Base-by-base conservation (phyloP, 1,140 invertebrate genomes). In the Nasonia longicornis region DNA sequence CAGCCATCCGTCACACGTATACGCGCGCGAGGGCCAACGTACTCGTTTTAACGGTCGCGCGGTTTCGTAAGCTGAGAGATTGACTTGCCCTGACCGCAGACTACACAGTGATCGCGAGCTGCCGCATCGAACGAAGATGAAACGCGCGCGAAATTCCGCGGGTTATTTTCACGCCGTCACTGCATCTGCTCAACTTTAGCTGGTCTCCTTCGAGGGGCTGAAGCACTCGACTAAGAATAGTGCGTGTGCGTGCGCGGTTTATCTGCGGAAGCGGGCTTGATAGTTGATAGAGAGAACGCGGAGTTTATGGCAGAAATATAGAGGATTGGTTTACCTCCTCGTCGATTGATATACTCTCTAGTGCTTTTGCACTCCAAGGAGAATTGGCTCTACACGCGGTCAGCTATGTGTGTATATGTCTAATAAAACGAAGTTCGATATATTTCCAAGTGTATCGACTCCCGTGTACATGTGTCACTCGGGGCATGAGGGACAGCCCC, bases 61-160 rank as follows among this genome's bases (percentile, higher is more conserved):
- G 52, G 52, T 58, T 58, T 58, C 52, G 52, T 8, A 58, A 58
- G 52, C 16, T 20, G 52, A 58, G 52, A 58, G 52, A 58, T 58
- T 58, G 16, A 58, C 52, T 58, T 58, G 14, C 16, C 20, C 52
- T n/a, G 3, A 58, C 52, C 52, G 52, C 52, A 58, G 52, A 52
- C 48, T 52, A 52, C 48, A 16, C 16, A 58, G 20, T n/a, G 38
- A 42, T 42, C 38, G 38, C 38, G 38, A 42, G 10, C 38, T 16
- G 20, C 10, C 10, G 42, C 22, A 22, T 48, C 71, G 42, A 48
- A 52, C 45, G 42, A 42, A 16, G 69, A 42, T n/a, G 69, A 26
- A 45, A 73, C 71, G n/a, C 74, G 26, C 31, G 67, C 67, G 38
- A 70, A 71, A 58, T 35, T 71, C 52, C 69, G 52, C n/a, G n/a